phyloP scores from a whole-genome alignment of 2,113 vertebrate genomes.

The Gasterosteus aculeatus region DNA sequence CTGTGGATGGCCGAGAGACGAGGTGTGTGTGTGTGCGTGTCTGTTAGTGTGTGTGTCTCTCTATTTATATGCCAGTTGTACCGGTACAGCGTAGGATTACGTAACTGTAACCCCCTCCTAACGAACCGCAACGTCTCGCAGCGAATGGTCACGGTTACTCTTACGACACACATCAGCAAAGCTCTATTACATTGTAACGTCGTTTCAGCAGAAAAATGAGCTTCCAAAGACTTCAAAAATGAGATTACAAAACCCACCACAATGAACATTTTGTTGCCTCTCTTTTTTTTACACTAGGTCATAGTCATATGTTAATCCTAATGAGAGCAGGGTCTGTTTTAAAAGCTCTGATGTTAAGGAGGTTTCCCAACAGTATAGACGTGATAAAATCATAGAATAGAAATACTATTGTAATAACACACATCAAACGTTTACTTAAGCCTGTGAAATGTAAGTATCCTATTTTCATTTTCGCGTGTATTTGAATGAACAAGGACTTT shows the following conservation, averaged over 20 bases:
- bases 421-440: neutral
- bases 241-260: slow-evolving; percentile 21
- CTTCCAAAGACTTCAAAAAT: slow-evolving; percentile 3
- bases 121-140: neutral
- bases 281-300: slow-evolving; percentile 39
- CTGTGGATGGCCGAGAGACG: slow-evolving; percentile 27
- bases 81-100: slow-evolving; percentile 42
- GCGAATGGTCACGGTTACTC: neutral
- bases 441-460: neutral
- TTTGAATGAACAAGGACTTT: neutral
- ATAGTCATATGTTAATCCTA: slow-evolving; percentile 57
- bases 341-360: slow-evolving; percentile 30
- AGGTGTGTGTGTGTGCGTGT: neutral
- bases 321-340: slow-evolving; percentile 36
- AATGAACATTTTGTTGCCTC: slow-evolving; percentile 42
- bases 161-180: slow-evolving; percentile 6
- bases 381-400: neutral
- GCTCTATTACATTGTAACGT: slow-evolving; percentile 1
- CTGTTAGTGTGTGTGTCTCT: neutral
- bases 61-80: slow-evolving; percentile 42
- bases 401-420: neutral
- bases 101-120: slow-evolving; percentile 24
- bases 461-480: neutral
- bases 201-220: neutral
- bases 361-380: neutral